Evolutionary conservation across 92 coral and sea anemone genomes (phyloP), one percentile per base, ranked within the genome.

Genomic region (Anthopleura xanthogrammica): DNA sequence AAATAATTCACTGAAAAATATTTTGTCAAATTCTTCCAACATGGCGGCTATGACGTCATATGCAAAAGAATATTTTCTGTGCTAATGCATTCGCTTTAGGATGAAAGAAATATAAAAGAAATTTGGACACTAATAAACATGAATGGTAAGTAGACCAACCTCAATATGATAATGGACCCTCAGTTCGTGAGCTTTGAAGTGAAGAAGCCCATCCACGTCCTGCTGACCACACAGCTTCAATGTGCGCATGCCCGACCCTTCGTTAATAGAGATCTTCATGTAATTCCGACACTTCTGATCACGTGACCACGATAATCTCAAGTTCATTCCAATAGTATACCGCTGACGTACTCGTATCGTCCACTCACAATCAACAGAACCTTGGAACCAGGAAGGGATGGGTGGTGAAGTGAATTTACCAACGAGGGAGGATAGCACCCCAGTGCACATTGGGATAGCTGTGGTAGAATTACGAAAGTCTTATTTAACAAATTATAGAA

Each of bases 371-470:
- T 88, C 94, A 19, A 93, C 87, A 17, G 86, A 83, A 86, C 93
- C 94, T 75, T 86, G 93, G 75, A 86, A 85, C 86, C 92, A 91
- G 40, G 88, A 77, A 70, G 97, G 94, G 79, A 93, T 85, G 64
- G 80, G 81, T 73, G 97, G 97, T 16, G 97, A 93, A 2, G 90
- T 84, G 79, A 93, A 77, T 84, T 85, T 85, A 4, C 97, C 97
- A 9, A 85, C 87, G 24, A 90, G 76, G 2, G 89, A 65, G 12
- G 85, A 81, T 14, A 88, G 83, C 12, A 76, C 86, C 81, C 92
- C 94, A 65, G 91, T 90, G 84, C 97, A 93, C 80, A 90, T 85
- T 39, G 94, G 92, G 71, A 93, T 78, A 14, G 90, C 97, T 93
- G 79, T 11, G 75, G 79, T 70, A 85, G 10, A 70, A 52, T 7